phyloP scores from a whole-genome alignment of 2,888 invertebrate genomes.

The Cepaea hortensis region DNA sequence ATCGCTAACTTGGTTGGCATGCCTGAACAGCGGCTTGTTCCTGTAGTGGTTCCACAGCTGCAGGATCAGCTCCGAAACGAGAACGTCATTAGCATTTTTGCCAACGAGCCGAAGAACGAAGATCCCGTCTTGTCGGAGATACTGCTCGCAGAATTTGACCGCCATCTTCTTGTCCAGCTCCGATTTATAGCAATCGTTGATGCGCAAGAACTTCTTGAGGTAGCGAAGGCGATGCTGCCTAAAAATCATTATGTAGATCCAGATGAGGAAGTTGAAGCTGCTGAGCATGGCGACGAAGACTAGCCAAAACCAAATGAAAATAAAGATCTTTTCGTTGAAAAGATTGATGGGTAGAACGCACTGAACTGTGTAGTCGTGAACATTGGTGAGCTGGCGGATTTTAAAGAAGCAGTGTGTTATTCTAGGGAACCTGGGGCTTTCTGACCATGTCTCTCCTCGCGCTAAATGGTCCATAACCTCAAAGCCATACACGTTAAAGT shows the following conservation, averaged over 20 bases:
- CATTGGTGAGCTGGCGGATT: constrained; percentile 77
- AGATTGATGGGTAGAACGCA: constrained; percentile 75
- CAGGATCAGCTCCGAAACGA: constrained; percentile 75
- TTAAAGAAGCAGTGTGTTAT: constrained; percentile 76
- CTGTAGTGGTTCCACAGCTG: constrained; percentile 75
- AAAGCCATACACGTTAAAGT: constrained; percentile 76
- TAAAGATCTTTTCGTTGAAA: constrained; percentile 75
- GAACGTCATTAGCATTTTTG: constrained; percentile 76
- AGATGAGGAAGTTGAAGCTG: constrained; percentile 76
- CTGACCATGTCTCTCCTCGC: constrained; percentile 74
- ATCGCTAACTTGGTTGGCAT: constrained; percentile 71
- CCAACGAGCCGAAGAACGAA: constrained; percentile 75
- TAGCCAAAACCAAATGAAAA: constrained; percentile 79
- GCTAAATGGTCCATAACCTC: constrained; percentile 77
- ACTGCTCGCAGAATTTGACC: constrained; percentile 73
- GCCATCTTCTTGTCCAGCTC: constrained; percentile 73
- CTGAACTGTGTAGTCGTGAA: constrained; percentile 77
- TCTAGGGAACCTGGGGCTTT: constrained; percentile 74
- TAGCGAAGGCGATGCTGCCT: constrained; percentile 71
- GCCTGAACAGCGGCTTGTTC: constrained; percentile 71
- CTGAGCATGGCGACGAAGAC: constrained; percentile 77
- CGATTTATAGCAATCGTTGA: constrained; percentile 72
- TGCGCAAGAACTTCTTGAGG: constrained; percentile 72
- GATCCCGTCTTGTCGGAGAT: constrained; percentile 75
- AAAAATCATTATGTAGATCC: constrained; percentile 75